Base-by-base conservation (phyloP, 1,140 invertebrate species). In the Drosophila pseudoananassae region DNA sequence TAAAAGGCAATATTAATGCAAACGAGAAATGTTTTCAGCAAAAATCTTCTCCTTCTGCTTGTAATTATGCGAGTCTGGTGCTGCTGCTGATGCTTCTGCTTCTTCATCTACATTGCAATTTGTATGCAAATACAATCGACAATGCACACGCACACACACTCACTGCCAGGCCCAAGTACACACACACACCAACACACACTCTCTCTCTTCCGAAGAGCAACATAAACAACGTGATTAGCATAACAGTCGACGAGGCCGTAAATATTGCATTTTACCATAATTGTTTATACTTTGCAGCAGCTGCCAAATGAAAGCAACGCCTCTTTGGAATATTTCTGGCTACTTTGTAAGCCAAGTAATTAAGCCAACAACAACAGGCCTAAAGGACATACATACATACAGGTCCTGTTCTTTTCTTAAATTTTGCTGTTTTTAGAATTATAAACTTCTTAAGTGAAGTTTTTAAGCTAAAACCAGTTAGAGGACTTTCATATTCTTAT, bases 241-340 rank as follows among this genome's bases (percentile, higher is more conserved):
- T 87, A 88, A 83, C 80, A 61, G 78, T 78, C 74, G 73, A 70
- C 25, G 64, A 82, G 82, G 78, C 75, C 78, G 71, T 88, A 87
- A 87, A 88, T 87, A 88, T 88, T 88, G 76, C 78, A 87, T 87
- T 87, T 87, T 88, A 87, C 70, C 82, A 87, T 87, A 87, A 88
- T 87, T 87, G 83, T 82, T 88, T 82, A 78, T 87, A 60, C 78
- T 87, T 75, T 70, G 78, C 82, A 81, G 77, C 81, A 77, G 78
- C 76, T 80, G 75, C 47, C 61, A 73, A 79, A 76, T 45, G 54
- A 54, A 46, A 56, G 70, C 52, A 54, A 85, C 80, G 76, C 65
- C 80, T 76, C 50, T 54, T 54, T 36, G 40, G 40, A 60, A 45
- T 70, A 57, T 45, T 68, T 64, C 49, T 9, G 57, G 50, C 56